Conservation (phyloP, 1,140 invertebrate species). For the Ectropis grisescens region DNA sequence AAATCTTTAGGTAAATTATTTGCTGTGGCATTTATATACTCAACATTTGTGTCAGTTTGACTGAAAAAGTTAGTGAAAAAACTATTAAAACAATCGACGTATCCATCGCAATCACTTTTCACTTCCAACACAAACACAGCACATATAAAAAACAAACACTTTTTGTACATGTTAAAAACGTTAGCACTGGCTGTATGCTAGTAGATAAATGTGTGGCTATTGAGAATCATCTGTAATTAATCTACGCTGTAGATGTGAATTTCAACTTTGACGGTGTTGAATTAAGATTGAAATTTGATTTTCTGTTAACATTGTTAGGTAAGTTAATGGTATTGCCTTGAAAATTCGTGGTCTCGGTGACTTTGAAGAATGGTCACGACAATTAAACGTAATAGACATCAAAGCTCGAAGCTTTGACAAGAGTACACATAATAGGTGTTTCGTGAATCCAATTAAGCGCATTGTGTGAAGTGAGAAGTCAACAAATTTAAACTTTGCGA, state of each 20-base stretch:
- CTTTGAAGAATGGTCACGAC: conserved; percentile 14
- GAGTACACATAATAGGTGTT: no score
- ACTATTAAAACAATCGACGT: conserved; percentile 12
- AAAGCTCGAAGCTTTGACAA: no score
- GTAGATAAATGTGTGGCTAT: conserved; percentile 13
- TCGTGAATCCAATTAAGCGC: no score
- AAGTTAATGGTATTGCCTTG: conserved; percentile 5
- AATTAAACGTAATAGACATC: conserved; percentile 5
- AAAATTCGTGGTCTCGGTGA: conserved; percentile 8
- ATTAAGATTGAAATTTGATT: no score
- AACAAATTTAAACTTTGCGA: no score
- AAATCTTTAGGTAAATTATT: no score
- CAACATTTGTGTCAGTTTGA: background rate
- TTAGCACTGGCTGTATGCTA: conserved; percentile 2
- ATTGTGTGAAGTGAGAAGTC: no score
- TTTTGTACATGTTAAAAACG: conserved; percentile 11
- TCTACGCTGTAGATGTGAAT: no score
- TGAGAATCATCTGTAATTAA: no score
- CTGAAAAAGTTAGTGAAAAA: conserved; percentile 8
- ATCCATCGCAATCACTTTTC: conserved; percentile 11
- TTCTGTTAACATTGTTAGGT: no score
- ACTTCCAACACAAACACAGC: conserved; percentile 4
- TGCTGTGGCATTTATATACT: background rate
- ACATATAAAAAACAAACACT: conserved; percentile 9
- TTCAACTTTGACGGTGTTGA: no score